phyloP scores from a whole-genome alignment of 2,113 vertebrate species.

The Anguilla rostrata region DNA sequence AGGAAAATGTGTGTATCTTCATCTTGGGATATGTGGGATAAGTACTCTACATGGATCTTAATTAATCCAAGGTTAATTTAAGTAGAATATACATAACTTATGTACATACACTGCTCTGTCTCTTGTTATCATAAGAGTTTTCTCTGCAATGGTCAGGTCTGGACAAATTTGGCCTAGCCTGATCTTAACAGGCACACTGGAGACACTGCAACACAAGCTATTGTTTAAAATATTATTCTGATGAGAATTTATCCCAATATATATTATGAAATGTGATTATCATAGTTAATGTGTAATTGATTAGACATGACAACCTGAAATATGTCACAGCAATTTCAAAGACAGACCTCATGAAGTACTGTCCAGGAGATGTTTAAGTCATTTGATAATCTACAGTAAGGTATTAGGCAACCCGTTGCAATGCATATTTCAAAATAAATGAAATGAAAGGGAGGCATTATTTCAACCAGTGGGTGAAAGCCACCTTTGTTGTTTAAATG shows the following conservation, averaged over 20 bases:
- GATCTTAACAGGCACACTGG: background rate
- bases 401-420: background rate
- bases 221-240: too few relatives aligned
- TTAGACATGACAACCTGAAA: too few relatives aligned
- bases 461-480: background rate
- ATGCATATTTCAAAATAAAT: too few relatives aligned
- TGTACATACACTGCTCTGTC: background rate
- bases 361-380: background rate
- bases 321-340: too few relatives aligned
- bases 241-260: too few relatives aligned
- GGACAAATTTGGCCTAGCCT: background rate
- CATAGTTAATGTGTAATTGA: too few relatives aligned
- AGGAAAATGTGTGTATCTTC: slow-evolving; percentile 66
- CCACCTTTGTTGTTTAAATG: background rate
- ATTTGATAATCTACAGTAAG: background rate
- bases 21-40: slow-evolving; percentile 55
- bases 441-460: background rate
- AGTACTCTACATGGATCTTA: slow-evolving; percentile 42
- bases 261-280: too few relatives aligned
- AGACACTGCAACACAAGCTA: too few relatives aligned
- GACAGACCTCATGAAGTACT: background rate
- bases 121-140: background rate
- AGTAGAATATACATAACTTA: slow-evolving; percentile 56
- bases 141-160: background rate
- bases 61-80: slow-evolving; percentile 54